phyloP scores from a whole-genome alignment of 2,888 invertebrate species.

The Drosophila paucipuncta region DNA sequence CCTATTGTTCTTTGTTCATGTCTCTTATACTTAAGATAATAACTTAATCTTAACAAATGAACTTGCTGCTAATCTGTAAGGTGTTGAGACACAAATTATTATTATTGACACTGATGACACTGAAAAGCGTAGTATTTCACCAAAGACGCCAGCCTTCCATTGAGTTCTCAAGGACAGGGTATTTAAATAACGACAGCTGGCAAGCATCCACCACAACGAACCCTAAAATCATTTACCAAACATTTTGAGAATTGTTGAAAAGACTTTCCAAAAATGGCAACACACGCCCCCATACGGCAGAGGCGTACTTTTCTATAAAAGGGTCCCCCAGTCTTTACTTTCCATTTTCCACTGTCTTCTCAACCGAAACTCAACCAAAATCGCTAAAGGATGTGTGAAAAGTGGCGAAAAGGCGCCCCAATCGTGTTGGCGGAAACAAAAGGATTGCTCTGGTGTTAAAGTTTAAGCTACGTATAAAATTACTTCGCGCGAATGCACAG shows the following conservation, averaged over 20 bases:
- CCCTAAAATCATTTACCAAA: constrained; percentile 60
- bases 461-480: constrained; percentile 68
- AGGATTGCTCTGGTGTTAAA: constrained; percentile 66
- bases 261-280: constrained; percentile 54
- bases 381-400: constrained; percentile 77
- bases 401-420: constrained; percentile 58
- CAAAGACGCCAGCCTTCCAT: not conserved
- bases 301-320: constrained; percentile 24
- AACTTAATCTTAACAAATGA: not conserved
- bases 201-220: constrained; percentile 22
- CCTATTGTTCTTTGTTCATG: not conserved
- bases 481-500: constrained; percentile 61
- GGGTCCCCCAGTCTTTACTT: not conserved
- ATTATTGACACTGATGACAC: too few relatives aligned
- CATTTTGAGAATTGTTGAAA: constrained; percentile 72
- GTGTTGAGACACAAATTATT: constrained; percentile 15
- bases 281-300: constrained; percentile 23
- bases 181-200: constrained; percentile 59
- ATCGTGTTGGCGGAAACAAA: constrained; percentile 59
- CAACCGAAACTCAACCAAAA: constrained; percentile 35
- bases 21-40: not conserved
- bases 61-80: not conserved
- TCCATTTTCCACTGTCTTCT: not conserved
- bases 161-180: constrained; percentile 28
- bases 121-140: not conserved